A percentile compares a stretch with the other conserved stretches of the same genome.
These are phyloP conservation scores for Sorex maritimensis DNA, from an alignment of 2,797 vertebrate species.

Conservation along the genomic window DNA sequence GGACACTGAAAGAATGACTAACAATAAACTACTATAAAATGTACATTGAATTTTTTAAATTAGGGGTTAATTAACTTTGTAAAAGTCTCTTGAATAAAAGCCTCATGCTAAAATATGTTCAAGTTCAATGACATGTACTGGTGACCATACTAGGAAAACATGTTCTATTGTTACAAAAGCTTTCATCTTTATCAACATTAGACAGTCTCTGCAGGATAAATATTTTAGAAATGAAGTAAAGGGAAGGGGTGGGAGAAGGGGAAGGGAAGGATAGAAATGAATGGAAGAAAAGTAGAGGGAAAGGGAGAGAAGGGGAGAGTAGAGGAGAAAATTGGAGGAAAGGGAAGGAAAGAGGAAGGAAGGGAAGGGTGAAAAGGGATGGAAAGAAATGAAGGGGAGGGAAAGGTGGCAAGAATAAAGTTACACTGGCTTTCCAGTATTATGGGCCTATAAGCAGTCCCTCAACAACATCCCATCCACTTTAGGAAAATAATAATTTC, in stretches of 20 bases:
- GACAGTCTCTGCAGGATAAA: conserved; percentile 6
- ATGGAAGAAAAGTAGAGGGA: too few relatives aligned
- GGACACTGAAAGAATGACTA: not conserved
- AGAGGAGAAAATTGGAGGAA: too few relatives aligned
- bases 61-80: conserved; percentile 19
- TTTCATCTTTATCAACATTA: conserved; percentile 54
- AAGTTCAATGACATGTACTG: conserved; percentile 38
- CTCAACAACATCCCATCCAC: conserved; percentile 33
- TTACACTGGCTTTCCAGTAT: not conserved
- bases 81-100: conserved; percentile 33
- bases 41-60: not conserved
- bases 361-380: too few relatives aligned
- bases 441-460: not conserved
- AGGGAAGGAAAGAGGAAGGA: too few relatives aligned
- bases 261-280: too few relatives aligned
- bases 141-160: conserved; percentile 9
- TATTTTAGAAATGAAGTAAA: conserved; percentile 54
- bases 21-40: conserved; percentile 31
- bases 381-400: too few relatives aligned
- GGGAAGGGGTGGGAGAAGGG: too few relatives aligned
- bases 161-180: conserved; percentile 16
- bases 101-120: not conserved
- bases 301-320: too few relatives aligned
- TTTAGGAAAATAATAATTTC: not conserved
- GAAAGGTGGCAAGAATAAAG: too few relatives aligned